Base-by-base conservation (phyloP, 2,797 vertebrate genomes). In the Enteromius trimaculatus region DNA sequence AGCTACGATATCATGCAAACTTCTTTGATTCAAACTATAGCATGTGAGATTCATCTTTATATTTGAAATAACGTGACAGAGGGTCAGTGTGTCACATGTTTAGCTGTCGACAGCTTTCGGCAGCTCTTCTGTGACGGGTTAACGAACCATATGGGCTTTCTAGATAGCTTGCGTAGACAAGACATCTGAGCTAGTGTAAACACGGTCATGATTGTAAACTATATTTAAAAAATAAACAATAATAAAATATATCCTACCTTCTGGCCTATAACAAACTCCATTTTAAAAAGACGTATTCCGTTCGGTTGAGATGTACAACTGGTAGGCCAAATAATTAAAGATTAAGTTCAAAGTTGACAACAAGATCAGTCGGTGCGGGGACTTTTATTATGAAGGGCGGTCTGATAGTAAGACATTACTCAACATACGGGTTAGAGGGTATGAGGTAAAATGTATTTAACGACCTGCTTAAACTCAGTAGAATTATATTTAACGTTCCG, bases 301-400 rank as follows among this genome's bases (percentile, higher is more conserved):
- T 3, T 47, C 6, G 10, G 16, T 11, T 76, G 16, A 17, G 23
- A 42, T 31, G 71, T 42, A 44, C 68, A 68, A 44, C 62, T 6
- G 62, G 47, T 51, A 51, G 69, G 69, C 70, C 62, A 49, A 66
- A 44, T 77, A 82, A 82, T 76, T 9, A 44, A 34, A 82, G 62
- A 82, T 82, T 65, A 77, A 76, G n/a, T 34, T 58, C n/a, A 77
- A 82, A 76, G 62, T 82, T 77, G 62, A 77, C 72, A 66, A 66
- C 26, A 37, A 9, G 31, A 31, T 21, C 2, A 44, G 16, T 8
- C 21, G 31, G n/a, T 10, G 44, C 5, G 31, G 31, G 77, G 19
- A 77, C 81, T 68, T 76, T 82, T 82, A 82, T 77, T 82, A 44
- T 82, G 81, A 82, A 82, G 64, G 2, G 44, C 29, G 31, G 6